Percentiles rank a stretch among this genome's conserved stretches.
Conservation (phyloP, 2,797 vertebrate genomes). For the Distichodus sexfasciatus region DNA sequence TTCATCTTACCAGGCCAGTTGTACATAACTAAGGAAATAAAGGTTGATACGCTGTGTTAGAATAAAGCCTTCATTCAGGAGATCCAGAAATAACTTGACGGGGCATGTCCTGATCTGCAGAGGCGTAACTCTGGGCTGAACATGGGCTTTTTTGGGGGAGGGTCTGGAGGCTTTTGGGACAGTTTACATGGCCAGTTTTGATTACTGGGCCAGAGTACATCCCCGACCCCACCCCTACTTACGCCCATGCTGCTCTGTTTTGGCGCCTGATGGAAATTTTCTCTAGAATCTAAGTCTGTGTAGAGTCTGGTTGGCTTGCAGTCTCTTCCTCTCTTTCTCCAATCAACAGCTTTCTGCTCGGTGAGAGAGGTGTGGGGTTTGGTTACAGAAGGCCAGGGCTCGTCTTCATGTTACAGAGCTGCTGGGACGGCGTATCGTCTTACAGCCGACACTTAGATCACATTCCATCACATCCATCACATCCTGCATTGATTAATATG, state of each 20-base stretch:
- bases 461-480: background rate
- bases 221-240: too few relatives aligned
- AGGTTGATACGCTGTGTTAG: constrained; percentile 5
- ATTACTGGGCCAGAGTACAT: too few relatives aligned
- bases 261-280: constrained; percentile 9
- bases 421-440: constrained; percentile 17
- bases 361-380: constrained; percentile 18
- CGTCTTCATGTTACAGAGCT: constrained; percentile 38
- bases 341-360: constrained; percentile 4
- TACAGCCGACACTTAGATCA: constrained; percentile 4
- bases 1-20: constrained; percentile 34
- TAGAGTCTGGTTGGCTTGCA: constrained; percentile 6
- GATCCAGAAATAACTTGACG: constrained; percentile 18
- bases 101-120: constrained; percentile 9
- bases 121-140: too few relatives aligned
- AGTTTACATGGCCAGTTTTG: too few relatives aligned
- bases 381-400: constrained; percentile 34
- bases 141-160: too few relatives aligned
- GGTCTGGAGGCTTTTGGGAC: too few relatives aligned
- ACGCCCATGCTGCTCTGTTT: too few relatives aligned
- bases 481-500: background rate
- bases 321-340: constrained; percentile 11
- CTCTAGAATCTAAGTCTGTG: constrained; percentile 11
- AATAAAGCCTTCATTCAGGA: constrained; percentile 13
- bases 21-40: constrained; percentile 20